Base-by-base conservation (phyloP, 1,140 invertebrate species). In the Campoletis sonorensis region DNA sequence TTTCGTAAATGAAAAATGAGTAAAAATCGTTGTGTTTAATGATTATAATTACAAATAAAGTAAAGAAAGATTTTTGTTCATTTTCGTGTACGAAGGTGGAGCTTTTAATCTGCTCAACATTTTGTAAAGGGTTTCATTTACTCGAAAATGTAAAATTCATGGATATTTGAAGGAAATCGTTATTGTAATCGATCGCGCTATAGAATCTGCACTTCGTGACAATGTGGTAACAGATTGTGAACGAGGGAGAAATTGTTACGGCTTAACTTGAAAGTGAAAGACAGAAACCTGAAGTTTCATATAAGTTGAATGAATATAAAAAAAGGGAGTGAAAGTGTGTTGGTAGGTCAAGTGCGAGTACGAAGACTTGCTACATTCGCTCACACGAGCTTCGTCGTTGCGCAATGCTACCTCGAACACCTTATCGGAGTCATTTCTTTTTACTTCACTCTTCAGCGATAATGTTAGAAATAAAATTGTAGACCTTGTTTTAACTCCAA, bases 261-360 rank as follows among this genome's bases (percentile, higher is more conserved):
- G 21, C 13, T 27, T 15, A 64, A 64, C 61, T n/a, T 27, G 61
- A 64, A 64, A 64, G 61, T 64, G 61, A 64, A 64, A 26, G 61
- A 64, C 11, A 64, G 4, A 26, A 61, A 26, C 61, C 61, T 23
- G 61, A n/a, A 64, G n/a, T 64, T 49, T 72, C 10, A 21, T 64
- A 21, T 21, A 26, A 23, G 13, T 23, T 64, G 21, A 64, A 64
- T 27, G 61, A 64, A 64, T 64, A 64, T 15, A 64, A 64, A 64
- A 64, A 61, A 64, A 26, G 80, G 82, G 89, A 90, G 88, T 87
- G 89, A 90, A 90, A 90, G 89, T 89, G 83, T 88, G 86, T 87
- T 82, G 89, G 71, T 90, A 81, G 89, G 89, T 90, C 88, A 90
- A 89, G 88, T 86, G 86, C 67, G 37, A 73, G 76, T 75, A 26